Base-by-base conservation (phyloP, 2,888 invertebrate species). In the Caradrina clavipalpis region DNA sequence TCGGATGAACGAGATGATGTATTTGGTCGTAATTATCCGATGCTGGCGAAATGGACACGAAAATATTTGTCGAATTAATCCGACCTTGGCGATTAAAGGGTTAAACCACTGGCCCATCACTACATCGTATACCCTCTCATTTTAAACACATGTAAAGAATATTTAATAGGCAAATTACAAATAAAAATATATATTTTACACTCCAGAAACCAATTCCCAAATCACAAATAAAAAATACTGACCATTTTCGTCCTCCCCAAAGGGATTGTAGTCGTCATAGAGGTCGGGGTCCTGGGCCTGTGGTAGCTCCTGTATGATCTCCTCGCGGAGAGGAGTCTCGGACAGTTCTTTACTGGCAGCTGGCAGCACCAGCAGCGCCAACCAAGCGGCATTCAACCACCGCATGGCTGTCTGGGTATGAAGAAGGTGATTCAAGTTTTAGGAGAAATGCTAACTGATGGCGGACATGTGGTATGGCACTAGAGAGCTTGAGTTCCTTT, bases 181-280 rank as follows among this genome's bases (percentile, higher is more conserved):
- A 35, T 26, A 26, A 26, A 26, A 35, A 35, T 1, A 35, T 8
- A 8, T 35, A 8, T 35, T 35, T 35, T 35, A 35, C 8, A 35
- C 35, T 35, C 35, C 8, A 21, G 5, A 26, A 7, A 21, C 4
- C 5, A 42, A 15, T 49, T 21, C 11, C 2, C 31, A 51, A 26
- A 21, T 58, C 2, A n/a, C 4, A 1, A 54, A 45, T 45, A 3
- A 39, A 45, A 42, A 35, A 19, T 35, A 19, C 59, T 54, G 85
- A 94, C 95, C 91, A 66, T 93, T 93, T 5, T 93, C 93, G 17
- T 94, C 94, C 60, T 92, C 92, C 5, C 85, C 90, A 15, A 90
- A 85, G 0, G 90, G 92, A 54, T 90, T 89, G 75, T 95, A 95
- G 59, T 95, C 94, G 51, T 94, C 93, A 62, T 94, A 93, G 49